Base-by-base conservation (phyloP, 2,113 vertebrate species). In the Oncorhynchus mykiss region DNA sequence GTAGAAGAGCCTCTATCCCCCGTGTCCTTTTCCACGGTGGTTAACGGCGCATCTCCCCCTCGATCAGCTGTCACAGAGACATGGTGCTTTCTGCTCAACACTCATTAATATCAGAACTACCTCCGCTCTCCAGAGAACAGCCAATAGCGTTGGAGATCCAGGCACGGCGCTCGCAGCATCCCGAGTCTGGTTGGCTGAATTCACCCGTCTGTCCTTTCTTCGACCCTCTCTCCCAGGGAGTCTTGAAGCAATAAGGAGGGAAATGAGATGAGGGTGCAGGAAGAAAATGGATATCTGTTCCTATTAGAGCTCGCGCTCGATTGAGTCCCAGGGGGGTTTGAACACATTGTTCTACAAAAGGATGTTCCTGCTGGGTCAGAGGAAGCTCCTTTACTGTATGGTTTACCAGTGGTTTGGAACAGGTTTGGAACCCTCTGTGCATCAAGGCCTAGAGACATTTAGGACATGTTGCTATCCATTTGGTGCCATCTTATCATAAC, bases 41-140 rank as follows among this genome's bases (percentile, higher is more conserved):
- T 90, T 93, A 88, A 90, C 79, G 92, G 92, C 86, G 95, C 95
- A 86, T 90, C 91, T 89, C 88, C 91, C 92, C 81, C 89, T 93
- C 88, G 84, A 91, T 91, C 91, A 83, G 80, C 90, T 94, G 94
- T 94, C 96, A 90, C 86, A 80, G 85, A 91, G 95, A 91, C 94
- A 92, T 78, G 94, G 94, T 82, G 94, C 95, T 95, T 95, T 94
- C 94, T 90, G 93, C 87, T 92, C 95, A 69, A 93, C 92, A 91
- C 90, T 94, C 95, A 92, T 95, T 96, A 93, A 93, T 91, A 94
- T 94, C 92, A 82, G 90, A 90, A 87, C 92, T 91, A 91, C 86
- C 92, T 88, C 86, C 90, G 85, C 92, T 94, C 94, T 94, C 93
- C 88, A 25, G 91, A 92, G 91, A 89, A 82, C 83, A 93, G 93